These are phyloP conservation scores for Hystrix brachyura DNA, from an alignment of 2,113 vertebrate species.

Conservation along the genomic window DNA sequence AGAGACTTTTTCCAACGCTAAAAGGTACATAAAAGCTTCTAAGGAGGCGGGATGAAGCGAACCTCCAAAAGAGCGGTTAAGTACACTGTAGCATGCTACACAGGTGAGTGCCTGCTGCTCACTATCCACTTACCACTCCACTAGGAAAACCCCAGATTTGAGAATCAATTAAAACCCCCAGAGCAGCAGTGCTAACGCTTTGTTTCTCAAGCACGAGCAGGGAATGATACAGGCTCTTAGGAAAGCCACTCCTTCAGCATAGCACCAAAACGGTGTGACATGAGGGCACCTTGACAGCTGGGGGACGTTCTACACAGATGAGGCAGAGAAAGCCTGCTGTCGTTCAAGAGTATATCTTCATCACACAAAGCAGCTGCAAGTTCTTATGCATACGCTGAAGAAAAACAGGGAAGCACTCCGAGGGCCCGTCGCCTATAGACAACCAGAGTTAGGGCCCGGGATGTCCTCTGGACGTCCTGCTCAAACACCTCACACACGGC, in stretches of 20 bases:
- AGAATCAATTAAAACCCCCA: background rate
- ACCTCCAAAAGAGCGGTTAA: background rate
- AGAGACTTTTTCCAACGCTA: background rate
- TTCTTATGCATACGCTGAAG: background rate
- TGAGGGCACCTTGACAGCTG: background rate
- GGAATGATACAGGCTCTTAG: background rate
- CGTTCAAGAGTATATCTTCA: background rate
- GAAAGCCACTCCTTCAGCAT: background rate
- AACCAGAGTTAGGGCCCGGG: background rate
- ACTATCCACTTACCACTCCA: background rate
- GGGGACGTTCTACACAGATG: background rate
- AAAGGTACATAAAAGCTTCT: constrained; percentile 6
- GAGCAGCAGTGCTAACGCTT: background rate
- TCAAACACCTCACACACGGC: background rate
- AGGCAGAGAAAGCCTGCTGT: background rate
- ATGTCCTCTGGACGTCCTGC: background rate
- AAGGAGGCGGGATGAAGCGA: background rate
- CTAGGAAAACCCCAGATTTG: background rate
- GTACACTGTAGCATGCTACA: background rate
- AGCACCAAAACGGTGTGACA: background rate
- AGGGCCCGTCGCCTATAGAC: background rate
- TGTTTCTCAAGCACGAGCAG: background rate
- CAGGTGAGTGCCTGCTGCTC: background rate
- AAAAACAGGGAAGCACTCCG: background rate
- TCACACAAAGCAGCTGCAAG: background rate